phyloP scores from a whole-genome alignment of 2,797 vertebrate genomes.

The Macroramphosus scolopax region DNA sequence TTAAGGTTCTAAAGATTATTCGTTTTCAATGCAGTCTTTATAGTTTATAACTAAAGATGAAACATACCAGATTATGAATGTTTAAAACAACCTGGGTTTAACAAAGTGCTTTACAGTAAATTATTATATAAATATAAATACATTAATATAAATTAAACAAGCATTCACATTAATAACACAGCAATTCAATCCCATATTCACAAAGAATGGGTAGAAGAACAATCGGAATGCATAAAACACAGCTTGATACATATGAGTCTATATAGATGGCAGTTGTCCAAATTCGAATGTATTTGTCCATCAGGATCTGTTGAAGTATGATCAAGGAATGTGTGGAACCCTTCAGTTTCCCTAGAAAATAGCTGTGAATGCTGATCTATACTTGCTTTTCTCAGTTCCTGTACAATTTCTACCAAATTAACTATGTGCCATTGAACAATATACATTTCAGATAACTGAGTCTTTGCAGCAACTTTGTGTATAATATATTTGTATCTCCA shows the following conservation, averaged over 20 bases:
- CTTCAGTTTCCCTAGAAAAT: slow-evolving; percentile 4
- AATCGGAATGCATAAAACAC: too few species aligned
- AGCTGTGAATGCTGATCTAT: not conserved
- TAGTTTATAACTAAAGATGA: too few species aligned
- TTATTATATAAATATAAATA: too few species aligned
- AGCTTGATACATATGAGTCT: slow-evolving; percentile 2
- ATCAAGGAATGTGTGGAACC: slow-evolving; percentile 2
- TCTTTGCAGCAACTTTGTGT: too few species aligned
- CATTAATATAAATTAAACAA: too few species aligned
- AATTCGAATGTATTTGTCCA: slow-evolving; percentile 14
- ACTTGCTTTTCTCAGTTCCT: slow-evolving; percentile 6
- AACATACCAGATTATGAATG: not conserved
- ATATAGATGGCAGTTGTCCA: slow-evolving; percentile 5
- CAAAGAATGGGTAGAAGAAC: not conserved
- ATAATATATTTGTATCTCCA: not conserved
- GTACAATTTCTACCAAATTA: slow-evolving; percentile 2
- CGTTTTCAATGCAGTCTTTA: too few species aligned
- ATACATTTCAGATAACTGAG: too few species aligned
- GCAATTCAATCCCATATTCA: too few species aligned
- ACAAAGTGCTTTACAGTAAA: too few species aligned
- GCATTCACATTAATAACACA: too few species aligned
- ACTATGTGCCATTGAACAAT: slow-evolving; percentile 23
- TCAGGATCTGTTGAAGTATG: slow-evolving; percentile 17
- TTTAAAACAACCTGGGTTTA: too few species aligned
- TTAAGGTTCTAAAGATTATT: too few species aligned